These are phyloP conservation scores for Mobula birostris DNA, from an alignment of 2,113 vertebrate genomes.

Conservation along the genomic window DNA sequence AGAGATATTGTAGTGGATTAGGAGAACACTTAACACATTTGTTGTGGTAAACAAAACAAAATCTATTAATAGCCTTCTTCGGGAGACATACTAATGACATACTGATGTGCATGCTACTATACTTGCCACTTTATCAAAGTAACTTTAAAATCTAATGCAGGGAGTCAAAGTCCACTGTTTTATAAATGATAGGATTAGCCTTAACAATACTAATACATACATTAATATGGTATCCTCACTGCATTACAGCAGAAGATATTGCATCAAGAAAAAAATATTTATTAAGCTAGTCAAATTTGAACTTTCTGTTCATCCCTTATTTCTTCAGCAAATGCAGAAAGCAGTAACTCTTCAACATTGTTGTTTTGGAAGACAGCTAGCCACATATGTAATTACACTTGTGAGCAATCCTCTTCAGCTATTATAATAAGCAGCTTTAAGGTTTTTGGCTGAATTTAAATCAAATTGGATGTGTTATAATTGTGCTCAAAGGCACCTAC, in stretches of 20 bases:
- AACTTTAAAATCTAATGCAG: neutral
- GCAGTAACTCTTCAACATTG: neutral
- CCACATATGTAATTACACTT: neutral
- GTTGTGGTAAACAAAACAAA: constrained; percentile 1
- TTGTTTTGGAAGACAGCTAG: constrained; percentile 21
- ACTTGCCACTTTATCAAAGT: neutral
- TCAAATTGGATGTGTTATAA: neutral
- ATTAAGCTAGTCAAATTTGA: constrained; percentile 27
- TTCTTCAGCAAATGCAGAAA: neutral
- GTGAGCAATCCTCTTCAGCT: neutral
- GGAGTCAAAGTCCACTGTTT: constrained; percentile 33
- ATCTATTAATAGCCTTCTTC: neutral
- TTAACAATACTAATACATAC: constrained; percentile 18
- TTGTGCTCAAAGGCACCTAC: neutral
- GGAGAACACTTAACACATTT: neutral
- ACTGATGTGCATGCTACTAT: neutral
- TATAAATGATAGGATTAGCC: constrained; percentile 15
- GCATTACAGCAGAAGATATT: neutral
- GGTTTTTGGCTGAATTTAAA: neutral
- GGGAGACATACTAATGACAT: neutral
- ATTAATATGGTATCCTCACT: neutral
- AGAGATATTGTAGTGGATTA: constrained; percentile 19
- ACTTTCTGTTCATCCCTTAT: constrained; percentile 29
- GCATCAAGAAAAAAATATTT: neutral
- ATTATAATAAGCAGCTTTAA: constrained; percentile 2